A percentile compares a stretch with the other conserved stretches of the same genome.
Conservation (phyloP, 1,140 invertebrate species). For the Micrasema longulum region DNA sequence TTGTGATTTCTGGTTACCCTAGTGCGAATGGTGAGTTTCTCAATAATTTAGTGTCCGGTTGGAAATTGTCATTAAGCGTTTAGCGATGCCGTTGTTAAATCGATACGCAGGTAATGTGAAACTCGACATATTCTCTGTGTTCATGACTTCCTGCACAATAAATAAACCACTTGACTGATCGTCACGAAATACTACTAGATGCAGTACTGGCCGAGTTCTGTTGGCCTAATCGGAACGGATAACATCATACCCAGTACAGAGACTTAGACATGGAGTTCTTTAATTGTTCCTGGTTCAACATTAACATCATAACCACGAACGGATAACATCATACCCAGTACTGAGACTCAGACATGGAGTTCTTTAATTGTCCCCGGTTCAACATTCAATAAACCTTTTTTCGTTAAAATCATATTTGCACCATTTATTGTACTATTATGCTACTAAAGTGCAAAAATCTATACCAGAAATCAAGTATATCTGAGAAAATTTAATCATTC, state of each 20-base stretch:
- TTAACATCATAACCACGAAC: no score
- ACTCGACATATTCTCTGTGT: slow-evolving; percentile 10
- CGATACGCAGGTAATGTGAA: slow-evolving; percentile 36
- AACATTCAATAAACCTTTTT: no score
- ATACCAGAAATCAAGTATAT: no score
- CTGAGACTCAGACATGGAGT: no score
- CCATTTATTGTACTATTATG: no score
- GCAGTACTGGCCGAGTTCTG: neutral
- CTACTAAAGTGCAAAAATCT: no score
- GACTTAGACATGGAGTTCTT: no score
- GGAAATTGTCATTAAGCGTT: slow-evolving; percentile 19
- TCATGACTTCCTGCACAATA: slow-evolving; percentile 23
- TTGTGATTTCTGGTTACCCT: slow-evolving; percentile 38
- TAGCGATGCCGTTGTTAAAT: slow-evolving; percentile 19
- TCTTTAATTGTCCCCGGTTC: no score
- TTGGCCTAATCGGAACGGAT: neutral
- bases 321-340: neutral
- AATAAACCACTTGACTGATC: slow-evolving; percentile 35
- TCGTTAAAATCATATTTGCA: no score
- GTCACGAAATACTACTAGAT: slow-evolving; percentile 13
- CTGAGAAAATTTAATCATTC: no score
- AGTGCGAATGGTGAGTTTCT: neutral
- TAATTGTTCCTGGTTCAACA: no score
- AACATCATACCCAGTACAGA: no score
- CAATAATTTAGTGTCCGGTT: slow-evolving; percentile 25